phyloP scores from a whole-genome alignment of 2,888 invertebrate genomes.

The Notodonta dromedarius region DNA sequence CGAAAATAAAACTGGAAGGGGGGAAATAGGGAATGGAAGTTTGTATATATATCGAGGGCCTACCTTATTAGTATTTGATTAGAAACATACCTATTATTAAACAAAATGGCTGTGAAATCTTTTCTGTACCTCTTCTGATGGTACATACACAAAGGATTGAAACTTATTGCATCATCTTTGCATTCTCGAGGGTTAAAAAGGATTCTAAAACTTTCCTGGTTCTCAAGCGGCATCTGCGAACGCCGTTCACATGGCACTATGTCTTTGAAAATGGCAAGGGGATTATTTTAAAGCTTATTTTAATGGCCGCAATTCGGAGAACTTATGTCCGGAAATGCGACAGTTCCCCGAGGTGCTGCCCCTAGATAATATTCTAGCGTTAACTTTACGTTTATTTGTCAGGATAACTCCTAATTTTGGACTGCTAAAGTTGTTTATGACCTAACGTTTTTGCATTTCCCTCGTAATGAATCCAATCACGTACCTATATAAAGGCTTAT shows the following conservation, averaged over 20 bases:
- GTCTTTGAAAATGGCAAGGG: constrained; percentile 52
- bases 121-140: too few species aligned
- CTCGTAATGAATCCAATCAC: too few species aligned
- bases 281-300: constrained; percentile 69
- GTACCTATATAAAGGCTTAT: too few species aligned
- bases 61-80: too few species aligned
- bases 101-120: too few species aligned
- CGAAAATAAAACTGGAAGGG: too few species aligned
- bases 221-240: constrained; percentile 45
- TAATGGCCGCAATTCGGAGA: constrained; percentile 56
- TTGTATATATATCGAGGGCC: too few species aligned
- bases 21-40: too few species aligned
- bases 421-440: constrained; percentile 9
- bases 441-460: constrained; percentile 7
- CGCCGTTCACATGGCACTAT: constrained; percentile 46
- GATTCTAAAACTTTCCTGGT: constrained; percentile 15
- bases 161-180: not conserved
- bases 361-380: constrained; percentile 27
- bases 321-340: constrained; percentile 49
- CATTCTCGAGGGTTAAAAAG: not conserved
- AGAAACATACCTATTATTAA: too few species aligned
- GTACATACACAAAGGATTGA: too few species aligned
- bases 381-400: constrained; percentile 14
- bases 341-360: constrained; percentile 39
- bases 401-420: constrained; percentile 4